Conservation (phyloP, 1,140 invertebrate species). For the Acromyrmex charruanus region DNA sequence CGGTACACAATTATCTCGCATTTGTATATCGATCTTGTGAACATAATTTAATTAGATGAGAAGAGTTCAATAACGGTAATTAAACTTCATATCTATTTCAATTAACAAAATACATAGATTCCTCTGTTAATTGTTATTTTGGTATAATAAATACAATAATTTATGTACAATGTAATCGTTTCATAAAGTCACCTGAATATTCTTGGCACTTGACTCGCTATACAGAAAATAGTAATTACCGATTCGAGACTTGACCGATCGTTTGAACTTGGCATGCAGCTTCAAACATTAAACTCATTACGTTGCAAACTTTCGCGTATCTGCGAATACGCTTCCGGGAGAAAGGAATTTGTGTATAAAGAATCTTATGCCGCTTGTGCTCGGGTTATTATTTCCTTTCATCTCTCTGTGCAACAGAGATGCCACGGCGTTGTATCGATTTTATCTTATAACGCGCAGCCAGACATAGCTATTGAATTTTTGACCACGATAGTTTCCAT, state of each 20-base stretch:
- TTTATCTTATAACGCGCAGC: constrained; percentile 53
- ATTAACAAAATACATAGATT: constrained; percentile 13
- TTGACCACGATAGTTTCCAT: constrained; percentile 51
- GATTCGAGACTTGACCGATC: not conserved
- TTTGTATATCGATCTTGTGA: constrained; percentile 9
- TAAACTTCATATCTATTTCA: constrained; percentile 19
- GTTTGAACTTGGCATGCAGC: constrained; percentile 16
- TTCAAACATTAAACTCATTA: constrained; percentile 10
- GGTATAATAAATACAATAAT: not conserved
- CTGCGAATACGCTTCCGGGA: constrained; percentile 23
- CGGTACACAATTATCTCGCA: constrained; percentile 1
- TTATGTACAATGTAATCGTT: not conserved
- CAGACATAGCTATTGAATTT: constrained; percentile 61
- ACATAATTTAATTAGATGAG: constrained; percentile 42
- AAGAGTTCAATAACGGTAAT: constrained; percentile 20
- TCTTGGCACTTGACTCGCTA: not conserved
- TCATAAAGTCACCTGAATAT: not conserved
- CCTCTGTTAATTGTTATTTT: not conserved
- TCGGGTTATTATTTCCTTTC: constrained; percentile 58
- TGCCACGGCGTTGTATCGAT: constrained; percentile 61
- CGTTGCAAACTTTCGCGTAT: constrained; percentile 25
- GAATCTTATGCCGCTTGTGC: not conserved
- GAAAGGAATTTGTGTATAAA: constrained; percentile 51
- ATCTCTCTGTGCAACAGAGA: constrained; percentile 36
- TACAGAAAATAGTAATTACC: constrained; percentile 19